These are phyloP conservation scores for Vultur gryphus DNA, from an alignment of 2,797 vertebrate genomes.

Conservation along the genomic window DNA sequence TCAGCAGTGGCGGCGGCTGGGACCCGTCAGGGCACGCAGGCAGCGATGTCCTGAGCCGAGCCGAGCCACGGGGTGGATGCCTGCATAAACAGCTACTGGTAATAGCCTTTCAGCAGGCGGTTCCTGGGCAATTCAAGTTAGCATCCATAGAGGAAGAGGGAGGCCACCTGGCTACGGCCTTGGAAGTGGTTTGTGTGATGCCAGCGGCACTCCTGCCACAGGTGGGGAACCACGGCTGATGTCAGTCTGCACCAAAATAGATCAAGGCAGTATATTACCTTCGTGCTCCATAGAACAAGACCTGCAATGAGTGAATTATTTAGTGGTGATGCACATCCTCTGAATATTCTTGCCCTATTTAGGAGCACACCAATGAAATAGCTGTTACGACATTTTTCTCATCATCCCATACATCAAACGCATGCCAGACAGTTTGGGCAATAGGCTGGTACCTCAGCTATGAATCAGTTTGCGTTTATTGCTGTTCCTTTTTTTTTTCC, in stretches of 20 bases:
- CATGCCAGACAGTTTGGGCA: neutral
- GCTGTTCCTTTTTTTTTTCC: neutral
- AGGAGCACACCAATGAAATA: neutral
- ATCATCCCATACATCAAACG: neutral
- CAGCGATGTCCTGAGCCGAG: neutral
- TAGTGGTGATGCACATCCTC: constrained; percentile 4
- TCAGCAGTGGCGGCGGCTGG: neutral
- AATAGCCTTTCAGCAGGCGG: neutral
- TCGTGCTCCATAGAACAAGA: neutral
- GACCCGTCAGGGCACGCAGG: neutral
- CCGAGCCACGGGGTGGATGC: neutral
- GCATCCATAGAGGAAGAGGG: neutral
- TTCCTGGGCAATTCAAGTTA: neutral
- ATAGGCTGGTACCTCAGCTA: neutral
- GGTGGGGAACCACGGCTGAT: neutral
- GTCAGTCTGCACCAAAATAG: neutral
- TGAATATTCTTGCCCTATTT: constrained; percentile 42
- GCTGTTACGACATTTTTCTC: neutral
- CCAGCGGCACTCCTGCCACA: neutral
- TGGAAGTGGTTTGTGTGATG: constrained; percentile 11
- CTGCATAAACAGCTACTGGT: neutral
- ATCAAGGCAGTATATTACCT: neutral
- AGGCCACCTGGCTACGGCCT: neutral
- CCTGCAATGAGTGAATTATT: constrained; percentile 27
- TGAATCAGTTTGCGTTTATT: neutral